phyloP scores from a whole-genome alignment of 2,888 invertebrate genomes.

The Ormyrus labotus region DNA sequence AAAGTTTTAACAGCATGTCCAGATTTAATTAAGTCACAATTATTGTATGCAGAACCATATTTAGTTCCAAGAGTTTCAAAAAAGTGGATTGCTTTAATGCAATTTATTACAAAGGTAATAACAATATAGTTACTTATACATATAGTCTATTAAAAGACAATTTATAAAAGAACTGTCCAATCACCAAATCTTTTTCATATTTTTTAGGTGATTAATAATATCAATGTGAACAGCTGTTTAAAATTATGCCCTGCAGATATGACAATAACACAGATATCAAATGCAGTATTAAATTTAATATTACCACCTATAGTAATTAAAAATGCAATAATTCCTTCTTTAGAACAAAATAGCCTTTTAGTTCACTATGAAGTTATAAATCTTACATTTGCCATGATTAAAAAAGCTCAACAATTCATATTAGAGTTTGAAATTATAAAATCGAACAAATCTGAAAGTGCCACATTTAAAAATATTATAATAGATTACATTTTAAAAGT shows the following conservation, averaged over 20 bases:
- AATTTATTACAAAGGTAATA: slow-evolving; percentile 68
- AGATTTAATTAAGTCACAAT: slow-evolving; percentile 82
- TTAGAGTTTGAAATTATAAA: slow-evolving; percentile 55
- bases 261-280: slow-evolving; percentile 77
- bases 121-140: slow-evolving; percentile 18
- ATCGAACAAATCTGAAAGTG: slow-evolving; percentile 54
- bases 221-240: slow-evolving; percentile 72
- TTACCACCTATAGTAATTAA: slow-evolving; percentile 78
- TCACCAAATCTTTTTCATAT: slow-evolving; percentile 60
- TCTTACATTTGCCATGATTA: slow-evolving; percentile 75
- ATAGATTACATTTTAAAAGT: slow-evolving; percentile 65
- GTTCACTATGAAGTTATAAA: slow-evolving; percentile 72
- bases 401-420: slow-evolving; percentile 73
- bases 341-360: slow-evolving; percentile 63
- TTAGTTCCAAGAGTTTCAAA: slow-evolving; percentile 78
- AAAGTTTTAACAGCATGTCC: slow-evolving; percentile 83
- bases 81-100: slow-evolving; percentile 70
- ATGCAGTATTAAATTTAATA: slow-evolving; percentile 77
- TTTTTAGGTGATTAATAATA: slow-evolving; percentile 65
- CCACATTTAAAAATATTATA: slow-evolving; percentile 58
- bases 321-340: slow-evolving; percentile 64
- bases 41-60: slow-evolving; percentile 79
- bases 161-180: neutral
- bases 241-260: slow-evolving; percentile 76
- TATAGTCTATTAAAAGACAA: slow-evolving; percentile 11